Conservation (phyloP, 2,888 invertebrate species). For the Ornithoptera priamus region DNA sequence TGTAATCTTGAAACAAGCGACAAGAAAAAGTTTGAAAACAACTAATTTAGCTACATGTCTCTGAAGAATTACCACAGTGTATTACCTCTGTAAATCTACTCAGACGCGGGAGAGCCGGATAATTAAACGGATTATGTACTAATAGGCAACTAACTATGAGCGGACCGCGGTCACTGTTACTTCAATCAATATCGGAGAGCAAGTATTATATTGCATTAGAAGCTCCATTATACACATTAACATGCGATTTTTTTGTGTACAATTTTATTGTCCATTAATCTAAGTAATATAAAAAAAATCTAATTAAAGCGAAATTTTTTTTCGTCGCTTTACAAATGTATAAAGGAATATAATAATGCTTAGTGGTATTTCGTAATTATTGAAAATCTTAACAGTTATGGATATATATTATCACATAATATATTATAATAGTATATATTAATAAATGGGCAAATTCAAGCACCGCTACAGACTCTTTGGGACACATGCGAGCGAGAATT, state of each 20-base stretch:
- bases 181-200: constrained; percentile 13
- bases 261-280: background rate
- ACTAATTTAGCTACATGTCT: background rate
- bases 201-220: constrained; percentile 11
- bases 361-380: too few species aligned
- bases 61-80: constrained; percentile 7
- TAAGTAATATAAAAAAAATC: background rate
- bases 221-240: background rate
- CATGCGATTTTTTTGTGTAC: background rate
- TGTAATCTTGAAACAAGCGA: too few species aligned
- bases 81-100: constrained; percentile 15
- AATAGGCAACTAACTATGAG: constrained; percentile 17
- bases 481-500: too few species aligned
- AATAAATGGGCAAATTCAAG: too few species aligned
- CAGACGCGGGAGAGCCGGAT: constrained; percentile 24
- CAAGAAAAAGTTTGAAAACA: too few species aligned
- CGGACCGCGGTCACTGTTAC: constrained; percentile 6
- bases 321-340: too few species aligned
- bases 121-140: constrained; percentile 27
- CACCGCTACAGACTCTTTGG: too few species aligned
- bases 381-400: too few species aligned
- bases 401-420: too few species aligned
- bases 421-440: too few species aligned
- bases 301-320: too few species aligned
- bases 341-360: too few species aligned